phyloP scores from a whole-genome alignment of 2,797 vertebrate species.

The Pseudochaenichthys georgianus region DNA sequence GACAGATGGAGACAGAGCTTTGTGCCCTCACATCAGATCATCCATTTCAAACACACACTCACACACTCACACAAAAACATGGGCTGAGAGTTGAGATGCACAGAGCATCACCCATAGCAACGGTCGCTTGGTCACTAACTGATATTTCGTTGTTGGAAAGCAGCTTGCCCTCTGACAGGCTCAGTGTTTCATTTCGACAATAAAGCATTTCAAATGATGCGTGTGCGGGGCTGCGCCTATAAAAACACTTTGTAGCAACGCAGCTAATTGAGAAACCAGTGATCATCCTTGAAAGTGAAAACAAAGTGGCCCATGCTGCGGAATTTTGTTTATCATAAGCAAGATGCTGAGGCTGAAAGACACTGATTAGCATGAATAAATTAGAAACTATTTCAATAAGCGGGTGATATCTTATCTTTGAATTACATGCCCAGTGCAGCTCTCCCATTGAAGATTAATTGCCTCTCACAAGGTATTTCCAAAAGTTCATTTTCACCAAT shows the following conservation, averaged over 20 bases:
- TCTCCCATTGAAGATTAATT: slow-evolving; percentile 79
- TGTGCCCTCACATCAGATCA: slow-evolving; percentile 71
- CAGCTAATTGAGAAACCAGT: slow-evolving; percentile 69
- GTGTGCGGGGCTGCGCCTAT: slow-evolving; percentile 32
- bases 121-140: slow-evolving; percentile 57
- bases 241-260: slow-evolving; percentile 46
- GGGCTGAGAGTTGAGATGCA: slow-evolving; percentile 40
- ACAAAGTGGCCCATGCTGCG: slow-evolving; percentile 43
- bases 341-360: slow-evolving; percentile 70
- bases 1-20: slow-evolving; percentile 78
- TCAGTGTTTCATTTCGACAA: slow-evolving; percentile 43
- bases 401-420: slow-evolving; percentile 80
- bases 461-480: slow-evolving; percentile 76
- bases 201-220: slow-evolving; percentile 51
- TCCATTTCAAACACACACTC: slow-evolving; percentile 48
- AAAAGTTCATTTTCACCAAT: slow-evolving; percentile 83
- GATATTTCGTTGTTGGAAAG: slow-evolving; percentile 56
- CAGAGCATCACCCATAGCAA: slow-evolving; percentile 58
- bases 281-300: slow-evolving; percentile 52
- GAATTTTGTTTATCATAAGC: slow-evolving; percentile 74
- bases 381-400: slow-evolving; percentile 75
- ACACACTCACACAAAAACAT: slow-evolving; percentile 39
- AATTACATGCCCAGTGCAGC: slow-evolving; percentile 76
- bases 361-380: slow-evolving; percentile 81
- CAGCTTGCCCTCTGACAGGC: slow-evolving; percentile 26